Evolutionary conservation across 2,797 vertebrate genomes (phyloP), one percentile per base, ranked within the genome.

Genomic region (Lemur catta): DNA sequence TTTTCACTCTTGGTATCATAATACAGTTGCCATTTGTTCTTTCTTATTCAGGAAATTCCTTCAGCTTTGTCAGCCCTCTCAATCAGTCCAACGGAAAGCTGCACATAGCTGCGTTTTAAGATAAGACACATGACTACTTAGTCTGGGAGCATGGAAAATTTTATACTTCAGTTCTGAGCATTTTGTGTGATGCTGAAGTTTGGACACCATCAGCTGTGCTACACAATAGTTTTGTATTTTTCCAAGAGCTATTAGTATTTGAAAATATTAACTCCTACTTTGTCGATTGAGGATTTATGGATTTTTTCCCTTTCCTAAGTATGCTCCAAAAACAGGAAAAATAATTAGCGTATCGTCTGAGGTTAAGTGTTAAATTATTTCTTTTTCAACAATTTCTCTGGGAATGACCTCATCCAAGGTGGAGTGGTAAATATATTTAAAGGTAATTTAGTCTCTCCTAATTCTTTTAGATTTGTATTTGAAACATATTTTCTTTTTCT

Each of bases 31-130:
- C 50, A 78, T 95, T 95, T 96, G 24, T 91, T 89, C 55, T 87
- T 84, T 81, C 20, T 69, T 71, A 35, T 20, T 95, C 86, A 96
- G 96, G 89, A 97, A 96, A 95, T 93, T 86, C 41, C 46, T 96
- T 93, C 69, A 38, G 50, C 46, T 89, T 87, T 94, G 41, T 74
- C 71, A 26, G 88, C 52, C 46, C 74, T 15, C 59, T 76, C 65
- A 95, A 38, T 96, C 76, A 95, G 67, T 38, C 41, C 57, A 72
- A 41, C 0, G 14, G 95, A 96, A 94, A 84, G 41, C 91, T 84
- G 46, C 71, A 18, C 69, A 1, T 82, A 65, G 91, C 75, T 82
- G 87, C 43, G 30, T n/a, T 97, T 93, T 76, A 78, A 95, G 87
- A 94, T 97, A 95, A 97, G 67, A 94, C 33, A 63, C 4, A 17